Base-by-base conservation (phyloP, 2,797 vertebrate genomes). In the Hoplostethus atlanticus region DNA sequence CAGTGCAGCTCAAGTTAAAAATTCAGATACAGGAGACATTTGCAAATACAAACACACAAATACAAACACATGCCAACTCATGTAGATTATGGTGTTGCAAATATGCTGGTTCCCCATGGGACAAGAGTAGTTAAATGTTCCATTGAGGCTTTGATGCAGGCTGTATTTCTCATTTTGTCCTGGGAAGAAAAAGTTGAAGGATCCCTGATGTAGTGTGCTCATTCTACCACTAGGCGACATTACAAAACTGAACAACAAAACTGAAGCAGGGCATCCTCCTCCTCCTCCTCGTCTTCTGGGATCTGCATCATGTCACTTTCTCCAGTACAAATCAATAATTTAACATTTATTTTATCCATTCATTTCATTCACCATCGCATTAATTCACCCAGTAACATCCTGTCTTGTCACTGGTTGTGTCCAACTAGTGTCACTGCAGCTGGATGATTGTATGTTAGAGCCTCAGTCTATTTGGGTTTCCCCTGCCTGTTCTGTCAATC, bases 171-270 rank as follows among this genome's bases (percentile, higher is more conserved):
- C 2, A 15, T 36, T 25, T 16, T 28, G 28, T 28, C 28, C 28
- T 64, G 36, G 34, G 34, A 36, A 36, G 10, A 17, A 25, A 2
- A 17, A 31, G 13, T 6, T 10, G 0, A 47, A 47, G 9, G 38
- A 10, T 51, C 0, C 31, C 5, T 47, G 31, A 4, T 70, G 67
- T 34, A 66, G 10, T 58, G 1, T 28, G n/a, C 46, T n/a, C 3
- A 17, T 34, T 53, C 40, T 8, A 40, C 75, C 74, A 80, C 48
- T 60, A 83, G 82, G 64, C 50, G 85, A 50, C 71, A 40, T n/a
- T 34, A 57, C 15, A 63, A 57, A 75, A 46, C 61, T 21, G 40
- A 36, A 36, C 34, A 71, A 13, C 0, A 8, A 15, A 47, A 42
- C 31, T 12, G 1, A 53, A 31, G 0, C 17, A 42, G 50, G 5